These are phyloP conservation scores for Tupiocoris notatus DNA, from an alignment of 2,888 invertebrate species.

Conservation along the genomic window DNA sequence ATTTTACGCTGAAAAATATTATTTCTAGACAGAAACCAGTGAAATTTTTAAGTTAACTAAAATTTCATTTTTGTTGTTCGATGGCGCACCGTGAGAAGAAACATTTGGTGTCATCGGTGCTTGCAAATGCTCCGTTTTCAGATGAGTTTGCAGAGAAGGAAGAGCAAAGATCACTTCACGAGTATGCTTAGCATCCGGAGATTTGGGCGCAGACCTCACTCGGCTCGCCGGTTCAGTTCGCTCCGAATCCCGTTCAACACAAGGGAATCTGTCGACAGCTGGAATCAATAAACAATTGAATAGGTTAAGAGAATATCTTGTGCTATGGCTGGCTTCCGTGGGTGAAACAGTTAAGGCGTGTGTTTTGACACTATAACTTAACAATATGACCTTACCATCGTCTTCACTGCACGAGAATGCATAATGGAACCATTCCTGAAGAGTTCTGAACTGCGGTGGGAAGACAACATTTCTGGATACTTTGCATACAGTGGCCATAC, in stretches of 20 bases:
- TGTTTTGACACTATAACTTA: no score
- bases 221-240: conserved; percentile 55
- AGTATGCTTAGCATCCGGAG: conserved; percentile 77
- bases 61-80: background rate
- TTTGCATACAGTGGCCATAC: conserved; percentile 92
- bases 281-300: no score
- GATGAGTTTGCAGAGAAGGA: conserved; percentile 86
- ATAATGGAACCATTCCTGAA: conserved; percentile 96
- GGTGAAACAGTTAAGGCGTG: no score
- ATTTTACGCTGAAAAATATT: background rate
- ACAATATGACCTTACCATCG: conserved; percentile 81
- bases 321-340: no score
- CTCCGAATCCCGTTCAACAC: conserved; percentile 74
- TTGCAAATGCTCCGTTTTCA: conserved; percentile 90
- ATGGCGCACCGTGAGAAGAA: conserved; percentile 58
- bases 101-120: conserved; percentile 68
- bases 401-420: conserved; percentile 93
- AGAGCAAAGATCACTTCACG: conserved; percentile 96
- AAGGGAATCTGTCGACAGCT: conserved; percentile 90
- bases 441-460: conserved; percentile 91
- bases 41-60: background rate
- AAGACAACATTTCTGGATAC: conserved; percentile 88
- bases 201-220: conserved; percentile 56
- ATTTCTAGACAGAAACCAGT: background rate
- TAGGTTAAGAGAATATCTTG: no score